Percentiles rank a stretch among this genome's conserved stretches.
phyloP scores from a whole-genome alignment of 2,888 invertebrate species.

The Podabrus alpinus region DNA sequence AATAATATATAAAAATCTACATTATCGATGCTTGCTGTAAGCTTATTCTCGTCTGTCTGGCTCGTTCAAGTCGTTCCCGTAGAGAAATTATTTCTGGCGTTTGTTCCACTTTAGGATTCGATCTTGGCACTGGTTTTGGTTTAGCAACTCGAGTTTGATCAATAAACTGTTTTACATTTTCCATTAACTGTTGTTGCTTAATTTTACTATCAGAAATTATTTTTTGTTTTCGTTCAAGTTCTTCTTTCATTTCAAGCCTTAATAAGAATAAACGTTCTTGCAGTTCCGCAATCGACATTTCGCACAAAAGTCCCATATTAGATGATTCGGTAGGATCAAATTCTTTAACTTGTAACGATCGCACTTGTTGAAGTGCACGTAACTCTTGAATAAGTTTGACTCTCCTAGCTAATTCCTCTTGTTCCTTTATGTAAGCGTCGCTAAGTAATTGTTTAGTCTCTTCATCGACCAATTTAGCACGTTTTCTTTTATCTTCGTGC shows the following conservation, averaged over 20 bases:
- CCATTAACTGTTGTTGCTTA: slow-evolving; percentile 57
- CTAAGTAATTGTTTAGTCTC: slow-evolving; percentile 55
- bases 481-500: slow-evolving; percentile 59
- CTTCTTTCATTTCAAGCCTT: slow-evolving; percentile 60
- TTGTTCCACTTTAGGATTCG: slow-evolving; percentile 38
- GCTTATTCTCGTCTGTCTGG: slow-evolving; percentile 52
- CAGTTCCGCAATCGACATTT: slow-evolving; percentile 68
- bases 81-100: slow-evolving; percentile 58
- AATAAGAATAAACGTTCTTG: slow-evolving; percentile 60
- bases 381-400: slow-evolving; percentile 54
- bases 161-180: slow-evolving; percentile 57
- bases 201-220: slow-evolving; percentile 56
- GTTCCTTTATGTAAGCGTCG: slow-evolving; percentile 44
- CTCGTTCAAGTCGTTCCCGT: slow-evolving; percentile 58
- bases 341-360: slow-evolving; percentile 48
- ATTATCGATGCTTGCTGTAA: not conserved
- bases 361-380: slow-evolving; percentile 49
- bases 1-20: not conserved
- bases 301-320: slow-evolving; percentile 64
- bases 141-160: slow-evolving; percentile 51
- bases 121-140: slow-evolving; percentile 34
- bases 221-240: slow-evolving; percentile 58
- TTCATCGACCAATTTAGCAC: slow-evolving; percentile 57
- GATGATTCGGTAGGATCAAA: slow-evolving; percentile 64
- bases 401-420: slow-evolving; percentile 50